Evolutionary conservation across 2,888 invertebrate genomes (phyloP), one percentile per base, ranked within the genome.

Genomic region (Macaria liturata): DNA sequence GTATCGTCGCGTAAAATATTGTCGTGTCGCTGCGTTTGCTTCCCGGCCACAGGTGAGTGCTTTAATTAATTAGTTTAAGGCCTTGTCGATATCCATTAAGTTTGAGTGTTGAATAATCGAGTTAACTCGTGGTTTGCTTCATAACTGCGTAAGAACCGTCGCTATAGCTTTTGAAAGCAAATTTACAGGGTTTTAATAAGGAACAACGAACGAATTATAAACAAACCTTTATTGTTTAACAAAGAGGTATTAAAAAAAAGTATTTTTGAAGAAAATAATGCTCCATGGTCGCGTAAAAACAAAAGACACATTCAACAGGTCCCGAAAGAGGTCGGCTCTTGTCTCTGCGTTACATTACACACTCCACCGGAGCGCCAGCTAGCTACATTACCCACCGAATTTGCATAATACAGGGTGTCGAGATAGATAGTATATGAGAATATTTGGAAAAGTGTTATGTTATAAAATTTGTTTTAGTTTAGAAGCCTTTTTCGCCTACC

Each of bases 1-100:
- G 68, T 68, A 75, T 48, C 85, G 82, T 75, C 86, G 86, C 83
- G 84, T 83, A 84, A 85, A 77, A 75, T 68, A 69, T 54, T 67
- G 62, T 57, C 66, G 72, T 69, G 59, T 57, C 66, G 72, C 66
- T 67, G 69, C 67, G 74, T 67, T 66, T 73, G 68, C 73, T 71
- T 74, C 69, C 72, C 65, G 73, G 69, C 56, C 67, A 68, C 68
- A 76, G 81, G 84, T 84, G 71, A 83, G 84, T 72, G 54, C 47
- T 68, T 56, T 43, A 9, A 59, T 62, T 59, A 63, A 61, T 60
- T 62, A 53, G 31, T 52, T 60, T 54, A 42, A 52, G 43, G 39
- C 20, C 44, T 43, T 49, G 45, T 54, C 39, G 51, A 51, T 52
- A 43, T 55, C 5, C 45, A 59, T 54, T 54, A 47, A 9, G 7